These are phyloP conservation scores for Terebella lapidaria DNA, from an alignment of 2,888 invertebrate species.

Conservation along the genomic window DNA sequence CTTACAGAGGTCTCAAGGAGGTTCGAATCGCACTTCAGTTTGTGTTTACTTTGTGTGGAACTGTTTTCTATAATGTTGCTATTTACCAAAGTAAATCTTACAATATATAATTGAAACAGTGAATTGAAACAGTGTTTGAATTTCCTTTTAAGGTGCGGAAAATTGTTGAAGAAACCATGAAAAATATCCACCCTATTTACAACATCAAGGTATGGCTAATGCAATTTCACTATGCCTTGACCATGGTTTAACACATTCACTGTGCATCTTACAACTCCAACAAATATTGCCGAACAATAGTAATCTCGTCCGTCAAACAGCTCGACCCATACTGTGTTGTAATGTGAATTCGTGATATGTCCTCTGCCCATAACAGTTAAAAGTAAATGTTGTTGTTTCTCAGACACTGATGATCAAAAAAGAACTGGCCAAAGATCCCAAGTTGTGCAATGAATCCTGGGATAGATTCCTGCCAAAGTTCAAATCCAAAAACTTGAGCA, in stretches of 20 bases:
- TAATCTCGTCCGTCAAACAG: too few relatives aligned
- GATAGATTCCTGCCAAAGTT: conserved; percentile 93
- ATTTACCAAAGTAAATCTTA: too few relatives aligned
- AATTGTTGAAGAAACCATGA: conserved; percentile 95
- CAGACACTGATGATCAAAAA: conserved; percentile 95
- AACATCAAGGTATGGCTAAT: conserved; percentile 79
- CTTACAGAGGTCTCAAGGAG: conserved; percentile 73
- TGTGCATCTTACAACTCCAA: background rate
- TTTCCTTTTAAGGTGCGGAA: conserved; percentile 59
- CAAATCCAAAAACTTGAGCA: conserved; percentile 79
- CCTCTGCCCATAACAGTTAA: background rate
- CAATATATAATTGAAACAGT: too few relatives aligned
- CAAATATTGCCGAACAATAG: too few relatives aligned
- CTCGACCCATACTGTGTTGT: too few relatives aligned
- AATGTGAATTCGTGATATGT: background rate
- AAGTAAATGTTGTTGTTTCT: too few relatives aligned
- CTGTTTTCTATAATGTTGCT: too few relatives aligned
- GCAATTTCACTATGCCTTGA: background rate
- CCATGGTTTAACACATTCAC: conserved; percentile 1
- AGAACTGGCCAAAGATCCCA: conserved; percentile 89
- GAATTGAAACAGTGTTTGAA: too few relatives aligned
- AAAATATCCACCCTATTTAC: conserved; percentile 97
- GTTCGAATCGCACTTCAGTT: conserved; percentile 38
- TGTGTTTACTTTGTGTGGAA: too few relatives aligned
- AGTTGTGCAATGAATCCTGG: conserved; percentile 90